phyloP scores from a whole-genome alignment of 2,888 invertebrate species.

The Philaethria dido region DNA sequence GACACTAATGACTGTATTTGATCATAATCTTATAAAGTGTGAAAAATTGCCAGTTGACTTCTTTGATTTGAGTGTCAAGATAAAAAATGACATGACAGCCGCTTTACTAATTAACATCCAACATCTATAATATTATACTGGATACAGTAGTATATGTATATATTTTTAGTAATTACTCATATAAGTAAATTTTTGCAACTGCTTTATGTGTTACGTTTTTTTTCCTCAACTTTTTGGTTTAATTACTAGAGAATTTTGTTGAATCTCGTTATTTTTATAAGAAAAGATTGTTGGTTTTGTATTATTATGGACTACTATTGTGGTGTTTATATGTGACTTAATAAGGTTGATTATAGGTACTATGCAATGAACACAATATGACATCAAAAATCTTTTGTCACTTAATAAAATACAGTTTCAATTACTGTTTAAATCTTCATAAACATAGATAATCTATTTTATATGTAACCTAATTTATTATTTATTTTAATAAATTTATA shows the following conservation, averaged over 20 bases:
- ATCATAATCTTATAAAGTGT: slow-evolving; percentile 22
- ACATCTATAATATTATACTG: slow-evolving; percentile 14
- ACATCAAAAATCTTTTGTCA: background rate
- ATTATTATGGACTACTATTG: background rate
- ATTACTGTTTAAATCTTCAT: background rate
- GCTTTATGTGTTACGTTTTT: background rate
- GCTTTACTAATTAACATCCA: slow-evolving; percentile 21
- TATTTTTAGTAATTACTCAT: background rate
- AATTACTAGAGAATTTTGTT: background rate
- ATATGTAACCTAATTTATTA: too few species aligned
- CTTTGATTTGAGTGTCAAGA: slow-evolving; percentile 19
- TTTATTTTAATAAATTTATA: too few species aligned
- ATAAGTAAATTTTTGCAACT: background rate
- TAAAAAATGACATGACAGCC: slow-evolving; percentile 25
- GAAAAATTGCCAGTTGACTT: slow-evolving; percentile 21
- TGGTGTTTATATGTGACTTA: background rate
- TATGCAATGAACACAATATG: background rate
- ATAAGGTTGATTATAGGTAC: background rate
- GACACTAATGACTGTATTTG: slow-evolving; percentile 24
- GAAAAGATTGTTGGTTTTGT: background rate
- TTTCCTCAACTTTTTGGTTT: background rate
- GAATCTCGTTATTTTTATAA: background rate
- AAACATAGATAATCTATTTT: too few species aligned
- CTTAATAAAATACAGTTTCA: background rate
- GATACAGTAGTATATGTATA: slow-evolving; percentile 17